Base-by-base conservation (phyloP, 2,888 invertebrate species). In the Trissolcus brochymenae region DNA sequence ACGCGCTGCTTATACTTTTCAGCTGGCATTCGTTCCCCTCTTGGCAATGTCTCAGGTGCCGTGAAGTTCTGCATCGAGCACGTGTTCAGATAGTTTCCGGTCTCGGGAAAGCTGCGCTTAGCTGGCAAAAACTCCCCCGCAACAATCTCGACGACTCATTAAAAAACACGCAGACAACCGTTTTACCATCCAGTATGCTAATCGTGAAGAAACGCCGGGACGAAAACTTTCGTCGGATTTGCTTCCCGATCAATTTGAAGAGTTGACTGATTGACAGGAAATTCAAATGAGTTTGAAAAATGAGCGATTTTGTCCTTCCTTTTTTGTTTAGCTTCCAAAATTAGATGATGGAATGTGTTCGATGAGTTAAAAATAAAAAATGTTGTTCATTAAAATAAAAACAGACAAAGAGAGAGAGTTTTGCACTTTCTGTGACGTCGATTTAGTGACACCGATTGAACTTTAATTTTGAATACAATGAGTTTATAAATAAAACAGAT, bases 11-110 rank as follows among this genome's bases (percentile, higher is more conserved):
- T 29, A 56, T 60, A 59, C 64, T 64, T 56, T 29, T 61, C 70
- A 76, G 70, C 70, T 76, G 76, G 60, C 54, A 55, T 55, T 60
- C 46, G 19, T 50, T 49, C 35, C 56, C 64, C 50, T 29, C 29
- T 43, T 29, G 41, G 21, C 29, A 43, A 51, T 35, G 49, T 54
- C 61, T 76, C 70, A 71, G 76, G 65, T 76, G 53, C 51, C 43
- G 21, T 41, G 51, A 73, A 7, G 56, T 62, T 62, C 67, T 62
- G 75, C 40, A 71, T 60, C 19, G 53, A 71, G 76, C 76, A 66
- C 71, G 71, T 49, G 71, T 54, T 71, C 57, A n/a, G 60, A 54
- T 70, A 54, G 57, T 71, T 76, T 71, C 76, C 76, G 71, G 76
- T 14, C 66, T 49, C 53, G 21, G 25, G 14, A 56, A 76, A 70